Evolutionary conservation across 1,140 invertebrate species (phyloP), one percentile per base, ranked within the genome.

Genomic region (Pentalonia nigronervosa): DNA sequence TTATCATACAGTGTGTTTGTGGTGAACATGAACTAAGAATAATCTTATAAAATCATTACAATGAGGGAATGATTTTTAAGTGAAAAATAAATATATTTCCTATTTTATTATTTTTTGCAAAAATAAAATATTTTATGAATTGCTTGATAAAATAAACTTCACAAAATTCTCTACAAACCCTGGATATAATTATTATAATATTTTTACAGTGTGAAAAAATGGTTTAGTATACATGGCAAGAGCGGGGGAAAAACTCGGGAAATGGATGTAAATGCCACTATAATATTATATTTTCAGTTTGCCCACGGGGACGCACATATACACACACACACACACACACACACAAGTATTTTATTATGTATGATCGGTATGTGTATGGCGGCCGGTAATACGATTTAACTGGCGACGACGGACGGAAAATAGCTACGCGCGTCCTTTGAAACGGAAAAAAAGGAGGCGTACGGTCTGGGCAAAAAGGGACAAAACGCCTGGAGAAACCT

Each of bases 351-450:
- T 67, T 67, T 67, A 89, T 89, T 89, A 89, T 60, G 53, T 25
- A 56, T 60, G 36, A 30, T 53, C 47, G 17, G n/a, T 89, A 89
- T 23, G 34, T 89, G 9, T 36, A 56, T 60, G 36, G 34, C 36
- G 23, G 50, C 30, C 47, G 67, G 47, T 93, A 93, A 93, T 84
- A 93, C 48, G 76, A 93, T 93, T 93, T 93, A 93, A n/a, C n/a
- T 83, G 11, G 23, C 23, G 81, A 93, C 47, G 76, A 93, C 81
- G 47, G 47, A 81, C 81, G n/a, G 67, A 92, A 91, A 93, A 81
- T 41, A 23, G 83, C 20, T 67, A 47, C 91, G 14, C 21, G 8
- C 30, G 30, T 34, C 67, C 90, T 93, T 93, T 93, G 91, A 93
- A 87, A 87, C 21, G 87, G 7, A 23, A 53, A 53, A 88, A 50